Conservation (phyloP, 1,140 invertebrate species). For the Oreohelix idahoensis region DNA sequence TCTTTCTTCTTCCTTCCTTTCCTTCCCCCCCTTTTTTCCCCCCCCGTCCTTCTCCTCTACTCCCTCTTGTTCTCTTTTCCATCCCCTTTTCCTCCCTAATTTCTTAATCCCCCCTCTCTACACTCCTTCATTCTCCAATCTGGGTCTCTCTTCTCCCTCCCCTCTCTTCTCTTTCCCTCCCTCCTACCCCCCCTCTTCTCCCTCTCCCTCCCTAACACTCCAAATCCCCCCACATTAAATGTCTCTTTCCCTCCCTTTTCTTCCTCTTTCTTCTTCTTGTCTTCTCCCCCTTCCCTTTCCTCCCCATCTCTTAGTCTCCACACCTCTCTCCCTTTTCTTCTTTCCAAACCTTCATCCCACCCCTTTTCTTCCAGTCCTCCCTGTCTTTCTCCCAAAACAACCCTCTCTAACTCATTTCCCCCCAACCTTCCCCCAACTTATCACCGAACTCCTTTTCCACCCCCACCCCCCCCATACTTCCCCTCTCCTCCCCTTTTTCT, state of each 20-base stretch:
- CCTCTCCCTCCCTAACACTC: not conserved
- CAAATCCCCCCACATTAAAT: not conserved
- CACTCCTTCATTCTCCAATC: no score
- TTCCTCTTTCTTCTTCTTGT: not conserved
- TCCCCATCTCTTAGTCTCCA: not conserved
- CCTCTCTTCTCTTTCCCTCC: not conserved
- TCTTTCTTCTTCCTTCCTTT: not conserved
- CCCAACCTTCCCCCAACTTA: not conserved
- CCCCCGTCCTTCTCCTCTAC: not conserved
- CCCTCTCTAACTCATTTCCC: not conserved
- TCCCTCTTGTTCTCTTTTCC: not conserved
- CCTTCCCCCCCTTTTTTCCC: not conserved
- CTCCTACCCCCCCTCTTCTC: no score
- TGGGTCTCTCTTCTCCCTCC: not conserved
- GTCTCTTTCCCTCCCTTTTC: not conserved
- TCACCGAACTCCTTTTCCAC: not conserved
- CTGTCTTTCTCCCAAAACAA: no score
- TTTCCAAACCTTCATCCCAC: not conserved
- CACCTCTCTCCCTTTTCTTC: not conserved
- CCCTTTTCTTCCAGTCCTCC: not conserved
- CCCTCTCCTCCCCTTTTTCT: not conserved
- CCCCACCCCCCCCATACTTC: not conserved
- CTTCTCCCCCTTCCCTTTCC: not conserved
- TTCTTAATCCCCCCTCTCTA: not conserved
- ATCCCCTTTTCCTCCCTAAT: not conserved